These are phyloP conservation scores for Flexamia atlantica DNA, from an alignment of 2,888 invertebrate genomes.

Conservation along the genomic window DNA sequence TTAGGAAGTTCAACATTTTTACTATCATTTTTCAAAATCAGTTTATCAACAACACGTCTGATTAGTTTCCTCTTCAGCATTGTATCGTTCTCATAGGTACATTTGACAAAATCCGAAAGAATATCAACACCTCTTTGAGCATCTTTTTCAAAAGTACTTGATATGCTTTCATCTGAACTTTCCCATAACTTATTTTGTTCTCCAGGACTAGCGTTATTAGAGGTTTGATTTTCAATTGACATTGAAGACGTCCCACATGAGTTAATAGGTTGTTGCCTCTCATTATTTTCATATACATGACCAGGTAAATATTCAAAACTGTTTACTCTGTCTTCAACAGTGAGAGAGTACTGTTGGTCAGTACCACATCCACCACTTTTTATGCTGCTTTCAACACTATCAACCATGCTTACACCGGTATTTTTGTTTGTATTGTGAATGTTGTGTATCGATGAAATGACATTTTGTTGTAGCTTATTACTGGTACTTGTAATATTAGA, in stretches of 20 bases:
- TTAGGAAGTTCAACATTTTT: conserved; percentile 72
- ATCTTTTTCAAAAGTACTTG: conserved; percentile 76
- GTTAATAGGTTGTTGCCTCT: conserved; percentile 56
- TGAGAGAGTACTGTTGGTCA: conserved; percentile 69
- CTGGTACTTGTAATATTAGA: not conserved
- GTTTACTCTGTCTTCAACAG: conserved; percentile 68
- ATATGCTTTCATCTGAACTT: conserved; percentile 35
- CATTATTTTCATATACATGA: conserved; percentile 78
- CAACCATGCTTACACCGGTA: conserved; percentile 38
- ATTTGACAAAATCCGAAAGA: conserved; percentile 78
- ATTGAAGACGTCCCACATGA: conserved; percentile 69
- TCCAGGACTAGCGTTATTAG: conserved; percentile 70
- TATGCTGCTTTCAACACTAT: conserved; percentile 73
- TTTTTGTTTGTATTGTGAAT: too few relatives aligned
- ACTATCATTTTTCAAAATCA: conserved; percentile 79
- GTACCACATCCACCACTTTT: conserved; percentile 75
- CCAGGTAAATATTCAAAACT: conserved; percentile 75
- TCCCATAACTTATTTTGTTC: conserved; percentile 70
- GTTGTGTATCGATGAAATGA: not conserved
- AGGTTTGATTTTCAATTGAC: conserved; percentile 66
- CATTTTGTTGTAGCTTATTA: not conserved
- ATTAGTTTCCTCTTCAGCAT: conserved; percentile 81
- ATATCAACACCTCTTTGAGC: conserved; percentile 81
- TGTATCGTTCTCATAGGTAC: conserved; percentile 78
- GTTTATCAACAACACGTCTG: conserved; percentile 81